Percentiles rank a stretch among this genome's conserved stretches.
Conservation (phyloP, 2,888 invertebrate species). For the Pasiphila rectangulata region DNA sequence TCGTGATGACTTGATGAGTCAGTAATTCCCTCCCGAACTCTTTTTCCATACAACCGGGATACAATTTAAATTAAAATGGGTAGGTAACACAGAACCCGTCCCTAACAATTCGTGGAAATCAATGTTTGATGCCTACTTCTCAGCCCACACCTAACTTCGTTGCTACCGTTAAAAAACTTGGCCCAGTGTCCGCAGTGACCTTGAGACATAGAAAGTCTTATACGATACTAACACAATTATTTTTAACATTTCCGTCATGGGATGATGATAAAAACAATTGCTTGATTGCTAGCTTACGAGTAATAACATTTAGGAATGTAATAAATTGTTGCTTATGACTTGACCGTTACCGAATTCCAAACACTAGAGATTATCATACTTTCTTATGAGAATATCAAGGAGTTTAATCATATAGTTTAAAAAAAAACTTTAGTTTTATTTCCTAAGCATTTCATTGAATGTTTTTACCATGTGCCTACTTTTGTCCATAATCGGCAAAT, state of each 20-base stretch:
- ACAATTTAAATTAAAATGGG: background rate
- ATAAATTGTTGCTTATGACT: constrained; percentile 6
- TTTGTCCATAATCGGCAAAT: too few species aligned
- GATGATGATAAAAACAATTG: constrained; percentile 9
- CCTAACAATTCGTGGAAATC: constrained; percentile 5
- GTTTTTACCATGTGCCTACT: too few species aligned
- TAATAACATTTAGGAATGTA: constrained; percentile 4
- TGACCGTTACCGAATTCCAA: too few species aligned
- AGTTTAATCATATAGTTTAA: too few species aligned
- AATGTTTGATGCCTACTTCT: background rate
- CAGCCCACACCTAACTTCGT: background rate
- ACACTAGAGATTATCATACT: too few species aligned
- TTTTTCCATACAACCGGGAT: background rate
- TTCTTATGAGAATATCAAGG: too few species aligned
- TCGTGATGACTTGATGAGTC: too few species aligned
- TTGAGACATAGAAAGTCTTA: constrained; percentile 25
- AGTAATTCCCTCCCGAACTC: too few species aligned
- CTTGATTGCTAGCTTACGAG: constrained; percentile 9
- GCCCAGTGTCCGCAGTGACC: constrained; percentile 21
- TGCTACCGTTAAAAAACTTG: constrained; percentile 8
- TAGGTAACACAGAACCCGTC: background rate
- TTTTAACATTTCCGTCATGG: constrained; percentile 17
- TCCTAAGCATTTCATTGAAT: too few species aligned
- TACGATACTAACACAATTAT: constrained; percentile 14
- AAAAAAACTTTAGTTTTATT: too few species aligned